These are phyloP conservation scores for Bufo gargarizans DNA, from an alignment of 2,113 vertebrate species.

Conservation along the genomic window DNA sequence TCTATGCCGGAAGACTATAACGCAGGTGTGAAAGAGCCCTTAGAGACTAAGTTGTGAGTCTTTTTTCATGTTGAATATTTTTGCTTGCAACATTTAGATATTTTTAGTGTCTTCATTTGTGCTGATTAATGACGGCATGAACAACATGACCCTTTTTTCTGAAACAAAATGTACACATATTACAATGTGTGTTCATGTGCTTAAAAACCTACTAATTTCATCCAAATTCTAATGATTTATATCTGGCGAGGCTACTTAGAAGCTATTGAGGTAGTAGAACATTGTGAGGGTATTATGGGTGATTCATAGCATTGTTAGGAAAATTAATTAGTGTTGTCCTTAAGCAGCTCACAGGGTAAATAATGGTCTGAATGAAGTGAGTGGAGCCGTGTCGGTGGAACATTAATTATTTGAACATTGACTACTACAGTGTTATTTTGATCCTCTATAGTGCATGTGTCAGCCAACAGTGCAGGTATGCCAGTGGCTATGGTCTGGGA, in stretches of 20 bases:
- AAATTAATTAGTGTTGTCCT: neutral
- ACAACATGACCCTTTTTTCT: neutral
- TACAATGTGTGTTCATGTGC: neutral
- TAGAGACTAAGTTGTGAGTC: neutral
- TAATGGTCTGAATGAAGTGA: neutral
- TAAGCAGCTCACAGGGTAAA: neutral
- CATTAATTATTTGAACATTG: slow-evolving; percentile 3
- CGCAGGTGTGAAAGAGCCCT: too few relatives aligned
- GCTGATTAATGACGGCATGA: neutral
- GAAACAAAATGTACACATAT: neutral
- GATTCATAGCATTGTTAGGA: slow-evolving; percentile 2
- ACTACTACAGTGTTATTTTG: neutral
- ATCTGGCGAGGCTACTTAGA: neutral
- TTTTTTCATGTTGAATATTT: neutral
- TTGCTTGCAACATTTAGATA: neutral
- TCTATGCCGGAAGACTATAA: too few relatives aligned
- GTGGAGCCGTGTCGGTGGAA: neutral
- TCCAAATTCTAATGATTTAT: neutral
- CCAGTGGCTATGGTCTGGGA: neutral
- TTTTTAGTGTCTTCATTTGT: neutral
- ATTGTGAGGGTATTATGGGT: neutral
- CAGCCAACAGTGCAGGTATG: neutral
- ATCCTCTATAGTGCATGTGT: neutral
- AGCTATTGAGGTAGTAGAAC: neutral
- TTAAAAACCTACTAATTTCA: neutral